phyloP scores from a whole-genome alignment of 2,888 invertebrate genomes.

The Nemotelus pantherinus region DNA sequence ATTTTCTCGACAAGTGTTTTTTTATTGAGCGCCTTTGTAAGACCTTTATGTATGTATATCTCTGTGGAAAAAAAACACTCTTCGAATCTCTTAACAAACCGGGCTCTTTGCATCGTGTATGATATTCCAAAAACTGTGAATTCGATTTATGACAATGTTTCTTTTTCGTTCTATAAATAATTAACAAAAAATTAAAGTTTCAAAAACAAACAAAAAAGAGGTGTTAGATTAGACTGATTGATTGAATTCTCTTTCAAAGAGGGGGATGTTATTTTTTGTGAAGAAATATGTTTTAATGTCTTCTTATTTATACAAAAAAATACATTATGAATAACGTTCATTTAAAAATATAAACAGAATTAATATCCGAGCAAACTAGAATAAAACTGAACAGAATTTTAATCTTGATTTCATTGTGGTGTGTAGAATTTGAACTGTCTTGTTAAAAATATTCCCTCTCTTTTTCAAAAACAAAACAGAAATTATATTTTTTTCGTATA shows the following conservation, averaged over 20 bases:
- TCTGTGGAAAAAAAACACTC: not conserved
- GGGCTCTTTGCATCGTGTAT: not conserved
- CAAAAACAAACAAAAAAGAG: constrained; percentile 32
- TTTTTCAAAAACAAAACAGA: constrained; percentile 35
- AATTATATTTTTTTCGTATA: constrained; percentile 25
- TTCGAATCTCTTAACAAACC: not conserved
- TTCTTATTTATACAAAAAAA: constrained; percentile 20
- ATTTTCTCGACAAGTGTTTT: constrained; percentile 1
- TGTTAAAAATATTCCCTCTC: not conserved
- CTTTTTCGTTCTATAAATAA: constrained; percentile 33
- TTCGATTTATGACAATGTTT: not conserved
- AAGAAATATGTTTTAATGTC: constrained; percentile 6
- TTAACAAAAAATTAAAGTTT: constrained; percentile 41
- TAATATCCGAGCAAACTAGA: not conserved
- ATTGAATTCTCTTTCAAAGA: not conserved
- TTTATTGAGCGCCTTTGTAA: constrained; percentile 5
- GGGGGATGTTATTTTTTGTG: not conserved
- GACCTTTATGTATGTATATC: not conserved
- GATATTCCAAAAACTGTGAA: not conserved
- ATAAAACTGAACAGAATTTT: not conserved
- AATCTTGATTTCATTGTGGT: not conserved
- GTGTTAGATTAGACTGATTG: not conserved
- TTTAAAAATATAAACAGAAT: constrained; percentile 11
- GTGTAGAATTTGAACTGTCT: constrained; percentile 2
- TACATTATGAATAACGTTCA: constrained; percentile 13